Conservation (phyloP, 2,113 vertebrate species). For the Urocynchramus pylzowi region DNA sequence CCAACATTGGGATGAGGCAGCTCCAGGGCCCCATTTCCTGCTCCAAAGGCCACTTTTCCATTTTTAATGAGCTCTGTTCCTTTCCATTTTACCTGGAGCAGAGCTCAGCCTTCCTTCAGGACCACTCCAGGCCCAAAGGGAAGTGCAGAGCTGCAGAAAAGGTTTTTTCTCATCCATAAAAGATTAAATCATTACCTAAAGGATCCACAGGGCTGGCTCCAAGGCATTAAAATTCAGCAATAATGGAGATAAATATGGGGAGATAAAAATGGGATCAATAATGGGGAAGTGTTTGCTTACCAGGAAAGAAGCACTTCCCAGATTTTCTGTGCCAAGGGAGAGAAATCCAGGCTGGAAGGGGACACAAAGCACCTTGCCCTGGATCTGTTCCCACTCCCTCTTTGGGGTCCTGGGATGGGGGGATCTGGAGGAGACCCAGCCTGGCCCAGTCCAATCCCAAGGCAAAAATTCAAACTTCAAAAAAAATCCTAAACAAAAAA, state of each 20-base stretch:
- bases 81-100: background rate
- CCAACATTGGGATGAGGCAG: background rate
- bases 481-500: background rate
- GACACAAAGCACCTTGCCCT: background rate
- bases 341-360: background rate
- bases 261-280: conserved; percentile 35
- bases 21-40: background rate
- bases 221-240: background rate
- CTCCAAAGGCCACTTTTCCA: background rate
- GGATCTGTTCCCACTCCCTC: background rate
- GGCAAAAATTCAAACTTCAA: background rate
- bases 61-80: background rate
- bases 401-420: background rate
- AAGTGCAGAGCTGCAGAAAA: background rate
- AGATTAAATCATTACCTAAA: background rate
- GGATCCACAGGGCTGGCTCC: background rate
- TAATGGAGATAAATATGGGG: too few relatives aligned
- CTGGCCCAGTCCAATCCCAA: background rate
- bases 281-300: background rate
- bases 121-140: background rate
- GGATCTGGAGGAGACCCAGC: background rate
- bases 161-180: background rate
- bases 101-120: background rate
- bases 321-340: background rate
- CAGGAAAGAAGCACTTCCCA: background rate